These are phyloP conservation scores for Riparia riparia DNA, from an alignment of 2,113 vertebrate species.

Conservation along the genomic window DNA sequence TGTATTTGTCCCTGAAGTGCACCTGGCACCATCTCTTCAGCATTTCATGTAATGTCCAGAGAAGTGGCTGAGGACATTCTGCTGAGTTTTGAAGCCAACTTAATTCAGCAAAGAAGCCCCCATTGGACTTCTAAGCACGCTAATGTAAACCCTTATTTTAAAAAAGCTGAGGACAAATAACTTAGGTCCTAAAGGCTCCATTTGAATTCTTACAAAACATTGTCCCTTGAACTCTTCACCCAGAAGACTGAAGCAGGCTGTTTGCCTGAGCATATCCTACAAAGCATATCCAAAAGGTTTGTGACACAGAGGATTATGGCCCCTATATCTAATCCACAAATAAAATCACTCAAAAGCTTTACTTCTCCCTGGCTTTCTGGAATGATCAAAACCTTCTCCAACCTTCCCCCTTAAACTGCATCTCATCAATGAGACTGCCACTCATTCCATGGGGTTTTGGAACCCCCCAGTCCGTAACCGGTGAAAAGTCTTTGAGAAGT, in stretches of 20 bases:
- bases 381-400: constrained; percentile 44
- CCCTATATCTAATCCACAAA: background rate
- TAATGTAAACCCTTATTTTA: background rate
- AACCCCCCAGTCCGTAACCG: background rate
- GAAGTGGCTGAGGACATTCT: background rate
- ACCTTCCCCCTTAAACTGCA: background rate
- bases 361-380: background rate
- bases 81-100: background rate
- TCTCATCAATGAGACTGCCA: background rate
- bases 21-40: background rate
- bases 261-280: background rate
- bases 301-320: background rate
- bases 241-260: constrained; percentile 1
- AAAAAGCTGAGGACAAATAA: constrained; percentile 13
- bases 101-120: background rate
- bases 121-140: background rate
- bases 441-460: background rate
- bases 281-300: background rate
- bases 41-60: background rate
- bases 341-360: constrained; percentile 1
- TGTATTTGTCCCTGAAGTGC: background rate
- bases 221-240: constrained; percentile 13
- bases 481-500: background rate
- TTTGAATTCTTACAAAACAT: constrained; percentile 10
- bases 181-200: constrained; percentile 7